Base-by-base conservation (phyloP, 2,888 invertebrate species). In the Venusia cambrica region DNA sequence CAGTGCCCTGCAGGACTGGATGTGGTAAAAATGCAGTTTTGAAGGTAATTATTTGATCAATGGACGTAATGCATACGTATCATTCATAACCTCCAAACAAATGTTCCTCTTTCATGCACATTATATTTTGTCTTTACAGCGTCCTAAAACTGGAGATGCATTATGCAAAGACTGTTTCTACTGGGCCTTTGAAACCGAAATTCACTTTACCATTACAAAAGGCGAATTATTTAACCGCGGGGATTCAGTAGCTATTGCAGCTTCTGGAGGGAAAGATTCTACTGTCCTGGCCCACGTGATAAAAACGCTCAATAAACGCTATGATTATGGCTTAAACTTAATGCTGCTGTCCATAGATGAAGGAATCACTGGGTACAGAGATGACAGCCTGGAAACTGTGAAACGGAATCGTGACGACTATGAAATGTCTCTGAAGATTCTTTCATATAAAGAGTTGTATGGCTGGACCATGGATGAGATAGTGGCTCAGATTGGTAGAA, bases 391-490 rank as follows among this genome's bases (percentile, higher is more conserved):
- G 32, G 94, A 98, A 83, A 98, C 98, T 1, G 99, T 99, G 0
- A 96, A 98, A 70, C 91, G 94, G 67, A 99, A 99, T 70, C 90
- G 95, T 35, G 93, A 95, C 57, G 97, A 99, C 72, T 99, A 99
- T 85, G 91, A 92, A 56, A 93, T 99, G 85, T 94, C 97, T 1
- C 83, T 99, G 18, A 97, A 96, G 87, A 97, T 99, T 42, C 87
- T 99, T 3, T 98, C 98, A 0, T 99, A 99, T 67, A 94, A 98
- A 84, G 97, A 99, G 57, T 85, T 99, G 2, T 99, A 99, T 85
- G 98, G 98, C 0, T 99, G 99, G 99, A 98, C 99, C 2, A 98
- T 98, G 98, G 99, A 99, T 85, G 94, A 94, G 61, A 99, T 99
- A 72, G 99, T 99, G 0, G 90, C 90, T 20, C 92, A 94, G 74